Percentiles rank a stretch among this genome's conserved stretches.
Conservation (phyloP, 1,140 invertebrate species). For the Heliconius hermathena region DNA sequence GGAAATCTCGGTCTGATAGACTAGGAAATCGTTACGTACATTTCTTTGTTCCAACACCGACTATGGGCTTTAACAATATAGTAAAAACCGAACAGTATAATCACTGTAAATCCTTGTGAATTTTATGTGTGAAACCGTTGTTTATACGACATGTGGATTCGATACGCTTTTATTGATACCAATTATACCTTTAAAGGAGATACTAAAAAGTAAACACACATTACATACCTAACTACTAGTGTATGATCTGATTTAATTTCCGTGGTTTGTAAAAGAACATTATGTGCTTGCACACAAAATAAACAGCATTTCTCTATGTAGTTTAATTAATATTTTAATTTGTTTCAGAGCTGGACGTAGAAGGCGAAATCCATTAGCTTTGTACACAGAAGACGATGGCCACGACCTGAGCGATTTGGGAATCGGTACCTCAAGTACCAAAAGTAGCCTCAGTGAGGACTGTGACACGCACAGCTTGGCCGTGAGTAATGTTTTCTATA, state of each 20-base stretch:
- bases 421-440: slow-evolving; percentile 89
- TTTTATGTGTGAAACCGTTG: slow-evolving; percentile 20
- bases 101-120: slow-evolving; percentile 21
- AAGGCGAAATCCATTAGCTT: slow-evolving; percentile 83
- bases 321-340: slow-evolving; percentile 38
- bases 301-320: neutral
- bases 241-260: neutral
- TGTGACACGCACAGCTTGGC: slow-evolving; percentile 87
- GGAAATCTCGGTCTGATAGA: slow-evolving; percentile 41
- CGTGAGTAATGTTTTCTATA: slow-evolving; percentile 74
- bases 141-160: neutral
- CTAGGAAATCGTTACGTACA: slow-evolving; percentile 39
- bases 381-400: slow-evolving; percentile 89
- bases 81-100: slow-evolving; percentile 26
- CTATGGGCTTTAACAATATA: slow-evolving; percentile 32
- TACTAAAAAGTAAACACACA: neutral
- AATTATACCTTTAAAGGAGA: neutral
- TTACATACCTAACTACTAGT: neutral
- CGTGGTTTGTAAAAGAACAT: neutral
- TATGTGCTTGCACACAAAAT: neutral
- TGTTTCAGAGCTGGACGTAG: slow-evolving; percentile 82
- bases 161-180: neutral
- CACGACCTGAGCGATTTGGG: slow-evolving; percentile 92
- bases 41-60: slow-evolving; percentile 38
- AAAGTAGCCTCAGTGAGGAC: slow-evolving; percentile 87